phyloP scores from a whole-genome alignment of 2,113 vertebrate species.

The Hippocampus mohnikei region DNA sequence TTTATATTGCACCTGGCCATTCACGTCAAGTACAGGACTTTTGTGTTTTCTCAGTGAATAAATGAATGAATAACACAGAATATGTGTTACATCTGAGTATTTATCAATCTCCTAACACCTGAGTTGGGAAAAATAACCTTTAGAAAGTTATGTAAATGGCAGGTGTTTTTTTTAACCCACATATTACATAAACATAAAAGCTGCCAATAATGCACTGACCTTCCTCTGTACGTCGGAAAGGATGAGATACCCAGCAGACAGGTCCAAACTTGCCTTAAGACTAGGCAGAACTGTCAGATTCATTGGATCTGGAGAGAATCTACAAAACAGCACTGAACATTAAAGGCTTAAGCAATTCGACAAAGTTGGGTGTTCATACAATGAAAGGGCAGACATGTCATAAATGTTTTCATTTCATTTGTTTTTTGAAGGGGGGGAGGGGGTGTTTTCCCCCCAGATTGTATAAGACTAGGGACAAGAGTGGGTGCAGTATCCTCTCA shows the following conservation, averaged over 20 bases:
- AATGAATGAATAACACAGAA: too few relatives aligned
- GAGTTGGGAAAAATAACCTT: background rate
- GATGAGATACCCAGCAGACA: constrained; percentile 91
- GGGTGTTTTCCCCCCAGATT: background rate
- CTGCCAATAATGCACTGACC: constrained; percentile 64
- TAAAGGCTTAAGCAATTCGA: background rate
- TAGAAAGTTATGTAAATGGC: background rate
- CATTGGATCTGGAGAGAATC: constrained; percentile 91
- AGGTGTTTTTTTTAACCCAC: background rate
- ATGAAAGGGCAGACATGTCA: background rate
- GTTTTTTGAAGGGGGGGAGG: background rate
- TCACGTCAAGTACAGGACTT: too few relatives aligned
- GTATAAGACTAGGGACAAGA: background rate
- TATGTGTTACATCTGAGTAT: too few relatives aligned
- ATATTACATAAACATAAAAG: background rate
- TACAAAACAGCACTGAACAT: constrained; percentile 44
- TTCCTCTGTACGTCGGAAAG: constrained; percentile 95
- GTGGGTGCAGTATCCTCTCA: too few relatives aligned
- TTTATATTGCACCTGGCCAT: too few relatives aligned
- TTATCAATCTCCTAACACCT: background rate
- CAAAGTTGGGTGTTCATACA: background rate
- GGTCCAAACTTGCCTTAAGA: constrained; percentile 92
- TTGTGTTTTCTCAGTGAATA: too few relatives aligned
- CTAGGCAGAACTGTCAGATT: constrained; percentile 83
- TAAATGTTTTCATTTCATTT: too few relatives aligned